Evolutionary conservation across 1,140 invertebrate species (phyloP), one percentile per base, ranked within the genome.

Genomic region (Zeugodacus cucurbitae): DNA sequence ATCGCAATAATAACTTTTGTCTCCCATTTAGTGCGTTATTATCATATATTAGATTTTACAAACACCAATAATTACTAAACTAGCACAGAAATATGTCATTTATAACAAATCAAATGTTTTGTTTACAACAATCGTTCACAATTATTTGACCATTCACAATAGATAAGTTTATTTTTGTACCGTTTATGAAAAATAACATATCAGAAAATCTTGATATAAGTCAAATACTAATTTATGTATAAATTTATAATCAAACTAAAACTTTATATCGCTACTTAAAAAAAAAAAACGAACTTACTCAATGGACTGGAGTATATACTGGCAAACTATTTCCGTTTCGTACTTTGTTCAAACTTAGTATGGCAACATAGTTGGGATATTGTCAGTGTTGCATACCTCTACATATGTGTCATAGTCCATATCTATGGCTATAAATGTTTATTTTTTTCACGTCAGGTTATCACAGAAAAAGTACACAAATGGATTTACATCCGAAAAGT

Each of bases 1-100:
- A 86, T 93, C 91, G 54, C 92, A 93, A 87, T 87, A 93, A 88
- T 92, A 93, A 82, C 91, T 93, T 89, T 91, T 93, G 6, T 91
- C 92, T 11, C 91, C 92, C 90, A 92, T 93, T 89, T 44, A 32
- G 1, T 74, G 4, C 3, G 48, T 20, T 48, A 11, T 48, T 14
- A 17, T 54, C 14, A 20, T 17, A 54, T 1, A 4, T 4, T 4
- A 20, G 20, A 54, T 0, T 4, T 14, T 6, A 4, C 3, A 54
- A 54, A 54, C 0, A 54, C 20, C 1, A 17, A 54, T 0, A 54
- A 54, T 54, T 54, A 17, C 14, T 0, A 4, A 20, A 54, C 14
- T 54, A 0, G 11, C 14, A 20, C 2, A 41, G 7, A 41, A 3
- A 41, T 41, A 3, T 41, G 2, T 48, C 17, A 54, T 54, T 54